Evolutionary conservation across 2,113 vertebrate species (phyloP).

Genomic region (Hylia prasina): DNA sequence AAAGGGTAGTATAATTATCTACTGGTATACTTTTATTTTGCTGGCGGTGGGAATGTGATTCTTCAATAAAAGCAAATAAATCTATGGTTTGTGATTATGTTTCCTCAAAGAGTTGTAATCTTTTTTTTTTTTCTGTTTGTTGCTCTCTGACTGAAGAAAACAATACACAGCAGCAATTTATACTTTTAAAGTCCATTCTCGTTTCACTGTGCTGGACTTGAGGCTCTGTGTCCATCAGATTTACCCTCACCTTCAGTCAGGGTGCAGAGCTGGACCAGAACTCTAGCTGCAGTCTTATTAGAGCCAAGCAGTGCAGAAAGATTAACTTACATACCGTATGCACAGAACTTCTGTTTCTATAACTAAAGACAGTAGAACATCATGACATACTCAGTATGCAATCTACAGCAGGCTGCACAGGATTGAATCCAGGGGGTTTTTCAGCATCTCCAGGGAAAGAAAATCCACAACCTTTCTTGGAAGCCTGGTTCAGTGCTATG

Average conservation of each 20-base stretch:
- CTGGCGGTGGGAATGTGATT: neutral
- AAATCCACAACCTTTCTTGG: neutral
- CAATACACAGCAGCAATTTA: neutral
- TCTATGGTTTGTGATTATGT: neutral
- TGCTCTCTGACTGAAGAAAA: neutral
- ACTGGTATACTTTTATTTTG: neutral
- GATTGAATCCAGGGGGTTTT: neutral
- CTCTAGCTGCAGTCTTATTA: neutral
- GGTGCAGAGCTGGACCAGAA: neutral
- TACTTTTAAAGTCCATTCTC: neutral
- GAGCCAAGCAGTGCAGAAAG: neutral
- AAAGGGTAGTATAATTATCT: neutral
- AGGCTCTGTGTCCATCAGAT: neutral
- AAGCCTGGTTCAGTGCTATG: neutral
- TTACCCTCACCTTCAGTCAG: neutral
- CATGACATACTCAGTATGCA: neutral
- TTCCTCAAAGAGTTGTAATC: neutral
- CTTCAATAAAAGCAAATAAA: neutral
- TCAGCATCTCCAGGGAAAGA: neutral
- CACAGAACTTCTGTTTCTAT: neutral
- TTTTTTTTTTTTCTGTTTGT: neutral
- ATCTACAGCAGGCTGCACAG: neutral
- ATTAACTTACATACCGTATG: neutral
- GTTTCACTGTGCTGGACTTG: neutral
- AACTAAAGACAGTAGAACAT: neutral